These are phyloP conservation scores for Isurus oxyrinchus DNA, from an alignment of 2,113 vertebrate species.

Conservation along the genomic window DNA sequence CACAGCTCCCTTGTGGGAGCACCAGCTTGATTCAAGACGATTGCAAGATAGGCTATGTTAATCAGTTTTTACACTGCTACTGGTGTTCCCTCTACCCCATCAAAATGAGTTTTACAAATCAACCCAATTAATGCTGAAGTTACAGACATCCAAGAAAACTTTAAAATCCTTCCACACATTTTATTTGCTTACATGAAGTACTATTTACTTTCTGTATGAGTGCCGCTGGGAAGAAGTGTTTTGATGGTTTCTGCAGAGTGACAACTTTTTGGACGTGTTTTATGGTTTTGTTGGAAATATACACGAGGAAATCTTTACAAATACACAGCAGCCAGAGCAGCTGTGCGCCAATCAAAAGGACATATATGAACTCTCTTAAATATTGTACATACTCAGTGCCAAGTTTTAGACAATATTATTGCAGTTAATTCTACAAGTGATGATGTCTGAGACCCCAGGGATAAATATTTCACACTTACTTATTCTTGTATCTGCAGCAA, in stretches of 20 bases:
- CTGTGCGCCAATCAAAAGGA: not conserved
- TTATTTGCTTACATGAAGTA: not conserved
- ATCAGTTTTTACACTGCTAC: not conserved
- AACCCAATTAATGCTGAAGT: too few relatives aligned
- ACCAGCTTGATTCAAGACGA: not conserved
- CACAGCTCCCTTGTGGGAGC: not conserved
- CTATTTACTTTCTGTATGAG: not conserved
- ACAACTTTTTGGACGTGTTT: not conserved
- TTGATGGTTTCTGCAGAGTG: not conserved
- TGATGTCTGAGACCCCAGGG: not conserved
- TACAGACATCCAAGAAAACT: not conserved
- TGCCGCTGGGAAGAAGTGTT: not conserved
- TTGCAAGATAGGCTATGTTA: not conserved
- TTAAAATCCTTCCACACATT: not conserved
- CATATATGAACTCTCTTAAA: not conserved
- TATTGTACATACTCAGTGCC: not conserved
- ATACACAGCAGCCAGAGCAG: too few relatives aligned
- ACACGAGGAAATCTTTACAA: not conserved
- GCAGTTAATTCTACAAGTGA: not conserved
- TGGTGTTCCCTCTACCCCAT: too few relatives aligned
- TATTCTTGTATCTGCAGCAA: not conserved
- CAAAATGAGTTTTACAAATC: too few relatives aligned
- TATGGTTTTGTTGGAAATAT: not conserved
- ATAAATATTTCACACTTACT: not conserved
- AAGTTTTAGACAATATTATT: not conserved